Evolutionary conservation across 2,888 invertebrate genomes (phyloP), one percentile per base, ranked within the genome.

Genomic region (Synanthedon formicaeformis): DNA sequence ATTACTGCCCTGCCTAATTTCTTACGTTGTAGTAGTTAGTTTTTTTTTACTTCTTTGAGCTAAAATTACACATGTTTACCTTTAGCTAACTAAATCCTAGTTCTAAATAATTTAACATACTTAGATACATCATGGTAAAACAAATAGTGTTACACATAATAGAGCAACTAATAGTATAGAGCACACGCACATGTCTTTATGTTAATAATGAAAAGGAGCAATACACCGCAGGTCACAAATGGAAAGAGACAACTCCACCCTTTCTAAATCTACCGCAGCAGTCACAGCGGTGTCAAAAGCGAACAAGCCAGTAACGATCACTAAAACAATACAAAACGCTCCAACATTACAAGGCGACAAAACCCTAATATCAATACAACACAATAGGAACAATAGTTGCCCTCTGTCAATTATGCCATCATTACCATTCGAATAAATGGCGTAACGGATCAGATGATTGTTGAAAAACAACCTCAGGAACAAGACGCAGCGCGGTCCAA

Each of bases 351-450:
- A 84, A 84, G 81, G 84, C 83, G 87, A 87, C 84, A 83, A 86
- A 86, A 80, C 78, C 73, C 69, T 80, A 81, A 85, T 84, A 85
- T 80, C 78, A 81, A 82, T 78, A 81, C 73, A 77, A 81, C 71
- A 86, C 84, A 81, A 84, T 83, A 71, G 82, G 76, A 81, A 87
- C 85, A 87, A 86, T 86, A 82, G 84, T 75, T 81, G 79, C 74
- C 75, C 79, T 79, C 81, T 85, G 85, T 86, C 87, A 85, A 85
- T 86, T 87, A 86, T 85, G 75, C 83, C 80, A 81, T 86, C 83
- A 86, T 87, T 87, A 86, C 78, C 81, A 84, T 86, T 79, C 70
- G 80, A 78, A 84, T 83, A 81, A 83, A 84, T 78, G 77, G 77
- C 75, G 77, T 78, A 82, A 81, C 79, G 77, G 79, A 81, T 84